phyloP scores from a whole-genome alignment of 1,140 invertebrate species.

The Apis mellifera region DNA sequence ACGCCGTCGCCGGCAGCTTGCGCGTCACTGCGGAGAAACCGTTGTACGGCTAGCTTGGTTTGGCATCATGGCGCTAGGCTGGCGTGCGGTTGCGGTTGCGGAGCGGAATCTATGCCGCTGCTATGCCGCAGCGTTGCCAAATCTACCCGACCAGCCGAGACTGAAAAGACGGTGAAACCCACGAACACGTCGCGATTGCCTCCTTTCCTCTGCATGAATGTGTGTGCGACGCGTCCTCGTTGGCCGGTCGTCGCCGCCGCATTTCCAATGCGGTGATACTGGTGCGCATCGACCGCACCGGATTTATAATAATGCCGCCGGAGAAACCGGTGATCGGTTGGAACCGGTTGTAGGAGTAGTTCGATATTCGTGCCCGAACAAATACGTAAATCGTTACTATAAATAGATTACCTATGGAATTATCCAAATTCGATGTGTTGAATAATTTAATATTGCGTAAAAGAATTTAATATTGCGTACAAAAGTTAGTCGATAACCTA shows the following conservation, averaged over 20 bases:
- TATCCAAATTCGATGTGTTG: background rate
- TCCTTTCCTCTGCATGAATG: slow-evolving; percentile 10
- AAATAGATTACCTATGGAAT: slow-evolving; percentile 22
- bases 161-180: slow-evolving; percentile 55
- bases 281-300: slow-evolving; percentile 27
- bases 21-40: slow-evolving; percentile 76
- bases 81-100: slow-evolving; percentile 73
- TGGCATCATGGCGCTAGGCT: slow-evolving; percentile 64
- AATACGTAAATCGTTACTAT: slow-evolving; percentile 3
- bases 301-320: slow-evolving; percentile 37
- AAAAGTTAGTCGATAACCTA: too few relatives aligned
- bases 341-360: slow-evolving; percentile 37
- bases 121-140: slow-evolving; percentile 65
- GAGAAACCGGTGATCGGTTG: slow-evolving; percentile 39
- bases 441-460: too few relatives aligned
- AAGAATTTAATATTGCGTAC: too few relatives aligned
- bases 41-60: slow-evolving; percentile 64
- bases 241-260: background rate
- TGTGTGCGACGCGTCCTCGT: slow-evolving; percentile 18
- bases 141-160: slow-evolving; percentile 37
- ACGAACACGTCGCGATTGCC: slow-evolving; percentile 16
- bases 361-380: background rate
- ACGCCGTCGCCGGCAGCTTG: slow-evolving; percentile 66
- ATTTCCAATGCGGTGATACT: slow-evolving; percentile 40
- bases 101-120: slow-evolving; percentile 74